Evolutionary conservation across 2,888 invertebrate species (phyloP).

Genomic region (Gasteruption jaculator): DNA sequence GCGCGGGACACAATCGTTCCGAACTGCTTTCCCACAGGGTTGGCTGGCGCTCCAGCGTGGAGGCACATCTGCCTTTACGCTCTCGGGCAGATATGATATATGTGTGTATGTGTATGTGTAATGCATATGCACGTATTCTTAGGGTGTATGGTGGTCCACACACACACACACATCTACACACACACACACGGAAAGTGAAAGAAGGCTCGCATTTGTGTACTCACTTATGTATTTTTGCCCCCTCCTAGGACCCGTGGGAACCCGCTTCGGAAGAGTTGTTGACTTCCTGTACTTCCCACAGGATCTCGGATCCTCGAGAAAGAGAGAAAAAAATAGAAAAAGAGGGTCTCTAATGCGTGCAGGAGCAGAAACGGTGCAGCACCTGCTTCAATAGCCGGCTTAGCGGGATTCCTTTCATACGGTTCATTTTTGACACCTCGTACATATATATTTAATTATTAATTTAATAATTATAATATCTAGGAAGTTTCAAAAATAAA

Average conservation of each 20-base stretch:
- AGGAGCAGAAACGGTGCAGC: constrained; percentile 42
- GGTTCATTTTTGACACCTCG: constrained; percentile 2
- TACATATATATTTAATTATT: no score
- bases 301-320: constrained; percentile 36
- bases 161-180: constrained; percentile 19
- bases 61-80: constrained; percentile 15
- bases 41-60: constrained; percentile 25
- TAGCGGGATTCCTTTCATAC: constrained; percentile 28
- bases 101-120: no score
- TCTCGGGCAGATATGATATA: constrained; percentile 16
- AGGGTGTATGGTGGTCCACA: no score
- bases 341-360: constrained; percentile 17
- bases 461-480: no score
- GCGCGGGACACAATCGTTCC: constrained; percentile 5
- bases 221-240: constrained; percentile 11
- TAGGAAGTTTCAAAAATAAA: no score
- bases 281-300: constrained; percentile 52
- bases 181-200: no score
- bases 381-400: constrained; percentile 43
- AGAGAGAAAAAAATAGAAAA: no score
- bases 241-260: constrained; percentile 43
- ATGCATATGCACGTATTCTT: no score
- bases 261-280: constrained; percentile 49
- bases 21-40: constrained; percentile 48
- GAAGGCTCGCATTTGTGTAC: no score